Percentiles rank a stretch among this genome's conserved stretches.
phyloP scores from a whole-genome alignment of 2,888 invertebrate genomes.

The Argyra leucocephala region DNA sequence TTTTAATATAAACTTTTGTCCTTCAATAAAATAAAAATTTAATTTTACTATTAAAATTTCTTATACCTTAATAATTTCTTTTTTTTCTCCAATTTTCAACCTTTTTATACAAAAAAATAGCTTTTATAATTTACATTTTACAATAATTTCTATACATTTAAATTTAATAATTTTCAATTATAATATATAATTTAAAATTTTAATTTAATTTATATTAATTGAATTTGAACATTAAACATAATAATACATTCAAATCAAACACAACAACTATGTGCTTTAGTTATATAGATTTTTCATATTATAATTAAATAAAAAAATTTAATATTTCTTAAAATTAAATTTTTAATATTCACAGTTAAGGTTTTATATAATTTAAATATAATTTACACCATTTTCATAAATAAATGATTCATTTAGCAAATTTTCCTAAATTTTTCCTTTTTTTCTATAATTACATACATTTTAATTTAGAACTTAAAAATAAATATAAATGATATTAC shows the following conservation, averaged over 20 bases:
- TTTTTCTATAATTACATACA: not conserved
- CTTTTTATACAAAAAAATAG: not conserved
- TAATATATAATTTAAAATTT: not conserved
- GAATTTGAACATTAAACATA: slow-evolving; percentile 6
- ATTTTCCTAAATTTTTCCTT: not conserved
- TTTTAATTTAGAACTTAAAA: not conserved
- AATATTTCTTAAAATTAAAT: not conserved
- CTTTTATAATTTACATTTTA: not conserved
- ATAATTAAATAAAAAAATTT: not conserved
- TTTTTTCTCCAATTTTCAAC: not conserved
- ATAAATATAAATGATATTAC: not conserved
- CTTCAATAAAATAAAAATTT: slow-evolving; percentile 4
- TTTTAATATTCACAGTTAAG: slow-evolving; percentile 1
- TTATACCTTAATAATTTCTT: not conserved
- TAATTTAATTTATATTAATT: not conserved
- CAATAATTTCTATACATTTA: not conserved
- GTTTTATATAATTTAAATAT: not conserved
- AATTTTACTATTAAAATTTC: slow-evolving; percentile 1
- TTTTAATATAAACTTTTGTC: not conserved
- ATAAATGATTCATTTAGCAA: not conserved
- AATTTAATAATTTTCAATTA: not conserved
- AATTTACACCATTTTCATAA: not conserved
- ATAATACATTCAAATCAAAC: slow-evolving; percentile 6
- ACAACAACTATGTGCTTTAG: slow-evolving; percentile 1
- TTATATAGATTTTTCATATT: not conserved